Evolutionary conservation across 2,113 vertebrate species (phyloP).

Genomic region (Periophthalmus modestus): DNA sequence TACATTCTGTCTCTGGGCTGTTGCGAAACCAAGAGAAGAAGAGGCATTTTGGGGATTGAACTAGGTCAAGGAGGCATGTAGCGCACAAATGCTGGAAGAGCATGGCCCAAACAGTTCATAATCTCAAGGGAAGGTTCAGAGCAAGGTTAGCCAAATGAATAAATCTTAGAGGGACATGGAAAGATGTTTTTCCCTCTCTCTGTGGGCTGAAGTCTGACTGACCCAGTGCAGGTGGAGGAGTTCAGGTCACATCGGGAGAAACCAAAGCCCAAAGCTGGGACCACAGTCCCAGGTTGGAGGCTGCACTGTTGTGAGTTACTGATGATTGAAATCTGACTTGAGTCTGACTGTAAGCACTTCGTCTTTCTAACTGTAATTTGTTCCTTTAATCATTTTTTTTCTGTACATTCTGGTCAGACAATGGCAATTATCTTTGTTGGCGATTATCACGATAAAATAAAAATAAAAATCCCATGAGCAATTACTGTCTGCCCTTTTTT

Average conservation of each 20-base stretch:
- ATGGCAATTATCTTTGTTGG: too few species aligned
- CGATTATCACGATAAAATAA: too few species aligned
- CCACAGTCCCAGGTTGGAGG: conserved; percentile 47
- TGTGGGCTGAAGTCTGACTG: conserved; percentile 63
- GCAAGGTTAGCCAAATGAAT: conserved; percentile 97
- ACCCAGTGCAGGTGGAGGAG: conserved; percentile 81
- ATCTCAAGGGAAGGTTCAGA: conserved; percentile 90
- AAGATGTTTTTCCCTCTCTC: conserved; percentile 39
- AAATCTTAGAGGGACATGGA: conserved; percentile 82
- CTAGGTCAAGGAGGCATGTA: conserved; percentile 62
- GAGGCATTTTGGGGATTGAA: conserved; percentile 62
- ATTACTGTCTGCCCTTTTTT: too few species aligned
- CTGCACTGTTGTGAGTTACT: conserved; percentile 18
- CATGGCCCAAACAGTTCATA: conserved; percentile 71
- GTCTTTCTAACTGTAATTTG: background rate
- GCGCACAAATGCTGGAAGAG: conserved; percentile 63
- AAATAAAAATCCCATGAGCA: too few species aligned
- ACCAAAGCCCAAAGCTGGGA: conserved; percentile 41
- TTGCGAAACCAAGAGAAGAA: conserved; percentile 68
- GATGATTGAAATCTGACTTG: conserved; percentile 7
- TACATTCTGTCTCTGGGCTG: conserved; percentile 62
- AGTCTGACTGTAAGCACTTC: background rate
- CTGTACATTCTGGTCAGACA: too few species aligned
- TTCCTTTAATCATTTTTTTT: too few species aligned
- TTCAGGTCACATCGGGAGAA: conserved; percentile 37